Evolutionary conservation across 1,140 invertebrate species (phyloP).

Genomic region (Drosophila mayri): DNA sequence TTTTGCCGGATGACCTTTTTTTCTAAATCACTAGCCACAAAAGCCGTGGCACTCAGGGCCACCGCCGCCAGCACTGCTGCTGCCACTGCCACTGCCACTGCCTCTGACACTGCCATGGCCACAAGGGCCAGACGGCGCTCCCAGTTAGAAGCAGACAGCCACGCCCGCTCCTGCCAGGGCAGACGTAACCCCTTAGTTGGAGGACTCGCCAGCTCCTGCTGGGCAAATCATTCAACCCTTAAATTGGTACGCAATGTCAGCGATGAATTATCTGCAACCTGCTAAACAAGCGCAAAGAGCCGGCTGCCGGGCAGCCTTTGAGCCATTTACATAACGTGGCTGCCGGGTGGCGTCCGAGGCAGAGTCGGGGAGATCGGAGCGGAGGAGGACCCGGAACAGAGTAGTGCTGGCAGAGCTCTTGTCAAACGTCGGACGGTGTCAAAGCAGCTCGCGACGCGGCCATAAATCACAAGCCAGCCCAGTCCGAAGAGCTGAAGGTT

Average conservation of each 20-base stretch:
- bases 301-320: slow-evolving; percentile 54
- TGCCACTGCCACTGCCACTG: slow-evolving; percentile 39
- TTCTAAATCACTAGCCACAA: slow-evolving; percentile 78
- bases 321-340: slow-evolving; percentile 70
- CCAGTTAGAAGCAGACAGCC: slow-evolving; percentile 55
- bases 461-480: slow-evolving; percentile 72
- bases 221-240: slow-evolving; percentile 80
- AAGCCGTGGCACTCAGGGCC: slow-evolving; percentile 54
- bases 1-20: slow-evolving; percentile 76
- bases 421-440: slow-evolving; percentile 80
- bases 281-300: slow-evolving; percentile 69
- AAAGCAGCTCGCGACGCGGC: slow-evolving; percentile 72
- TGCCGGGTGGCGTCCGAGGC: slow-evolving; percentile 8
- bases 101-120: slow-evolving; percentile 56
- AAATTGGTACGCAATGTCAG: slow-evolving; percentile 84
- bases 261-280: slow-evolving; percentile 83
- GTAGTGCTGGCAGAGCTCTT: slow-evolving; percentile 62
- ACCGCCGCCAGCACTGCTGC: slow-evolving; percentile 1
- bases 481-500: slow-evolving; percentile 37
- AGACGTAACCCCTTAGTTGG: slow-evolving; percentile 14
- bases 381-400: not conserved
- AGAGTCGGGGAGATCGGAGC: not conserved
- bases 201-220: slow-evolving; percentile 32
- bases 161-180: slow-evolving; percentile 10
- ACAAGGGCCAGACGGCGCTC: slow-evolving; percentile 66